Evolutionary conservation across 2,797 vertebrate species (phyloP), one percentile per base, ranked within the genome.

Genomic region (Sebastes matsubarae): DNA sequence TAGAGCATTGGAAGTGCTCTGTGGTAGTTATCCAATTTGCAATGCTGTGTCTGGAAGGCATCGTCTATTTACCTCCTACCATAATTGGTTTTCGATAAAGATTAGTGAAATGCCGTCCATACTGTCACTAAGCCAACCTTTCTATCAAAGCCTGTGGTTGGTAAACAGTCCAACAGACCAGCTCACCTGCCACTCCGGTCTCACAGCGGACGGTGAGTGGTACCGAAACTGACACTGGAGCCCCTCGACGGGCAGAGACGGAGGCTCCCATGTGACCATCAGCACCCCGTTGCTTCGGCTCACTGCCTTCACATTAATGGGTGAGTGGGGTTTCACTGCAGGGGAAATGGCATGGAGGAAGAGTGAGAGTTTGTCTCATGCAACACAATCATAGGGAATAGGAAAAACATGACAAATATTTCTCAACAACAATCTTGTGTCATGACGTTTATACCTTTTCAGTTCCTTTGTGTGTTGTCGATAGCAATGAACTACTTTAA

Each of bases 261-360:
- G 97, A 11, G 90, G 92, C 61, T 79, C 80, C 98, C 98, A 99
- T 18, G 89, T 95, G 52, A 98, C 90, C 5, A 68, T 94, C 83
- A 99, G 91, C 81, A 95, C 90, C 46, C 97, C 96, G 2, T 70
- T 82, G 4, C 92, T 93, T 72, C 52, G 86, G 73, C 87, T 97
- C 79, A 96, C 94, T n/a, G 97, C 97, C 80, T 76, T 87, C 38
- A 99, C 86, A 1, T 59, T 87, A 8, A 89, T 93, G 14, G 97
- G 97, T 77, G 96, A 75, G 61, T 96, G 90, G 0, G 96, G 97
- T 89, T 97, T 99, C 72, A 99, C 98, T 99, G 86, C 29, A 79
- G 68, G 55, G 18, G 27, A 3, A 46, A 68, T 1, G 8, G 7
- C 10, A 42, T 7, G 14, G 10, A 52, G 27, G 32, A 36, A 71